phyloP scores from a whole-genome alignment of 2,113 vertebrate species.

The Bufo gargarizans region DNA sequence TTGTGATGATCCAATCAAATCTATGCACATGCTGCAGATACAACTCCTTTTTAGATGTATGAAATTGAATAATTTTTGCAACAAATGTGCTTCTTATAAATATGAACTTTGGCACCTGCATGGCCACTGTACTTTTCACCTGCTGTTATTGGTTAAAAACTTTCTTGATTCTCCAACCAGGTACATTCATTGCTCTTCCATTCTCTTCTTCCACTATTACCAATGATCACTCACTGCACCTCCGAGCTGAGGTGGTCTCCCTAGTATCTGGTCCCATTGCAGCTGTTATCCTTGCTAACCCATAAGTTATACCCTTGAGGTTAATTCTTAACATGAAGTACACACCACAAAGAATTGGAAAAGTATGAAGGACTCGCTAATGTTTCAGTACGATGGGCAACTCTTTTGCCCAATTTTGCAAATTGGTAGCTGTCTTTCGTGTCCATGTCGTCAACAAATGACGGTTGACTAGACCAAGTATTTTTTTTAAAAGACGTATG shows the following conservation, averaged over 20 bases:
- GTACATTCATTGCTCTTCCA: too few relatives aligned
- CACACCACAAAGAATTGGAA: background rate
- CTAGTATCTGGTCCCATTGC: background rate
- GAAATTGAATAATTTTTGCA: too few relatives aligned
- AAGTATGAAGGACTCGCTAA: background rate
- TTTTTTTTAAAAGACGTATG: background rate
- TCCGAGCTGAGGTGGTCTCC: background rate
- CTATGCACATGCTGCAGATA: too few relatives aligned
- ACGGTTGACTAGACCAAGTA: background rate
- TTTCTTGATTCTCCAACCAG: background rate
- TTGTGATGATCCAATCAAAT: too few relatives aligned
- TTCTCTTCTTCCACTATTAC: background rate
- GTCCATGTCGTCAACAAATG: background rate
- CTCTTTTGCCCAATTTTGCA: background rate
- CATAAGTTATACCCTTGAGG: background rate
- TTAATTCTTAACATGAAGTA: background rate
- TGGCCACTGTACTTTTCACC: too few relatives aligned
- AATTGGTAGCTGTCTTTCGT: background rate
- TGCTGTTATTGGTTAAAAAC: too few relatives aligned
- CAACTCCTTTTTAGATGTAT: too few relatives aligned
- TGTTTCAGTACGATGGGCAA: background rate
- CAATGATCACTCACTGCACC: background rate
- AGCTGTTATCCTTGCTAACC: background rate
- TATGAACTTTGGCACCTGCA: too few relatives aligned
- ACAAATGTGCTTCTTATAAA: too few relatives aligned